Conservation (phyloP, 2,113 vertebrate species). For the Acrocephalus arundinaceus region DNA sequence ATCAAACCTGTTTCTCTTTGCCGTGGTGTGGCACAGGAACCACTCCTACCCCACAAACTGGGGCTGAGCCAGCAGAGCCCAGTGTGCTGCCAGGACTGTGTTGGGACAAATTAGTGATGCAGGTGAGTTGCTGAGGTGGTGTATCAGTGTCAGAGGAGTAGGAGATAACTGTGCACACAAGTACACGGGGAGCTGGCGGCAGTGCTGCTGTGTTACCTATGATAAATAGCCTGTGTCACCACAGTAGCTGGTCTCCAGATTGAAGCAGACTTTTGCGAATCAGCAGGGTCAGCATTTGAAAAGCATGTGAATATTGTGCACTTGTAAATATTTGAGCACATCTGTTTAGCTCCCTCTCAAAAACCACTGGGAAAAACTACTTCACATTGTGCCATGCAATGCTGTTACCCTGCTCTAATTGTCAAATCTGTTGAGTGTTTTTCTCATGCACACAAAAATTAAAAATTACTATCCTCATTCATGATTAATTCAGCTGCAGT, state of each 20-base stretch:
- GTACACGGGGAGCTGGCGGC: background rate
- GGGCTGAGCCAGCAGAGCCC: background rate
- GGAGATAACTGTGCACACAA: background rate
- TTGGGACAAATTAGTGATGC: background rate
- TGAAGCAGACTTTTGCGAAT: slow-evolving; percentile 63
- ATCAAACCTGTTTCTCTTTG: background rate
- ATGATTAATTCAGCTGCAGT: slow-evolving; percentile 77
- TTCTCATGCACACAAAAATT: slow-evolving; percentile 75
- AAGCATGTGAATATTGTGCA: slow-evolving; percentile 76
- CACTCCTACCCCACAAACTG: background rate
- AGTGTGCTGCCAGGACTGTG: background rate
- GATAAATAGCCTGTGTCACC: slow-evolving; percentile 45
- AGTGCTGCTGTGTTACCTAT: slow-evolving; percentile 19
- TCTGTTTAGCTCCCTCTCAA: slow-evolving; percentile 72
- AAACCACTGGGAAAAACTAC: slow-evolving; percentile 72
- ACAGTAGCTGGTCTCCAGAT: slow-evolving; percentile 56
- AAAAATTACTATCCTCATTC: slow-evolving; percentile 73
- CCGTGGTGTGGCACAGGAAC: background rate
- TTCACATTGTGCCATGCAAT: slow-evolving; percentile 61
- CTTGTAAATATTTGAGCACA: slow-evolving; percentile 80
- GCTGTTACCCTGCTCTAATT: slow-evolving; percentile 73
- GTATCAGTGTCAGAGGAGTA: background rate
- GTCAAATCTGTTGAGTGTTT: slow-evolving; percentile 75
- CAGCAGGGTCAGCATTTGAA: slow-evolving; percentile 72
- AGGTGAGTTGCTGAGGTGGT: background rate